These are phyloP conservation scores for Distichodus sexfasciatus DNA, from an alignment of 2,797 vertebrate genomes.

Conservation along the genomic window DNA sequence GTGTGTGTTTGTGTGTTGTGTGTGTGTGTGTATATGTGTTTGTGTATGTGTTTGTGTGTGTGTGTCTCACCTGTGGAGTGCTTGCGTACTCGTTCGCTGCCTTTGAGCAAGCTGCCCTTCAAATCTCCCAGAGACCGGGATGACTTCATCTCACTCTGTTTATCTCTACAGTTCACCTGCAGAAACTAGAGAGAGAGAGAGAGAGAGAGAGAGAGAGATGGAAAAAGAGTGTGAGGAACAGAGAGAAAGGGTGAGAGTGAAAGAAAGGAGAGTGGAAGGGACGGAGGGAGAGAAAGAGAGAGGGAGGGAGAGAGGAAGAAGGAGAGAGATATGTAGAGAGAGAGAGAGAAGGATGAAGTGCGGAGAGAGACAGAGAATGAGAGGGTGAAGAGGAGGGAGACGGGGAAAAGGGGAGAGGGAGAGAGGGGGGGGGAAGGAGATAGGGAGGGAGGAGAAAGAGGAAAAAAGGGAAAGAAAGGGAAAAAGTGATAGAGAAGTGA, in stretches of 20 bases:
- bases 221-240: background rate
- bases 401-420: background rate
- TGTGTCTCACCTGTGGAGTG: slow-evolving; percentile 82
- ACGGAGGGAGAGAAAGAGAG: slow-evolving; percentile 42
- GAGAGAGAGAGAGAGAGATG: slow-evolving; percentile 38
- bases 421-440: background rate
- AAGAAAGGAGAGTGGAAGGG: too few species aligned
- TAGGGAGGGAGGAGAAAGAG: background rate
- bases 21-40: slow-evolving; percentile 17
- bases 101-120: slow-evolving; percentile 86
- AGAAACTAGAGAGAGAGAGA: slow-evolving; percentile 69
- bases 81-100: slow-evolving; percentile 84
- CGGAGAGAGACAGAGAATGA: slow-evolving; percentile 43
- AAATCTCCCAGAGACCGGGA: slow-evolving; percentile 90
- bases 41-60: background rate
- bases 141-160: slow-evolving; percentile 88
- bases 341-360: too few species aligned
- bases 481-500: background rate
- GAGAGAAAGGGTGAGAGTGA: too few species aligned
- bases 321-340: too few species aligned
- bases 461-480: background rate
- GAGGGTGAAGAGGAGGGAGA: slow-evolving; percentile 38
- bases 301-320: background rate
- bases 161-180: slow-evolving; percentile 85
- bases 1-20: slow-evolving; percentile 15